phyloP scores from a whole-genome alignment of 2,113 vertebrate species.

The Labeo catla region DNA sequence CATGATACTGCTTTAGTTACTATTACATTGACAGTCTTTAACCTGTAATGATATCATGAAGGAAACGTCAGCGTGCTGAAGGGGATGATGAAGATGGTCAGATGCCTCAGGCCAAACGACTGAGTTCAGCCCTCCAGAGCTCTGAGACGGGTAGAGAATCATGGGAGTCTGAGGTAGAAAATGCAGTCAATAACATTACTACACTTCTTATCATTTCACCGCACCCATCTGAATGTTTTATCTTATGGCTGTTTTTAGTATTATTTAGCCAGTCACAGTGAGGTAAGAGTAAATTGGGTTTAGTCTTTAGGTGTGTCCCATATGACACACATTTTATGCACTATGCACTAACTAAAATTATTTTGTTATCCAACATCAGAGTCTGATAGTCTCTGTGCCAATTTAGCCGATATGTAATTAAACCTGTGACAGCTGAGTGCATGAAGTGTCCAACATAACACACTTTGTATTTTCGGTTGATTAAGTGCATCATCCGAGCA shows the following conservation, averaged over 20 bases:
- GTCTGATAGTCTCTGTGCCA: no score
- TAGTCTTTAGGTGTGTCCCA: no score
- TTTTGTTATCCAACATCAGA: no score
- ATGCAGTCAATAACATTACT: neutral
- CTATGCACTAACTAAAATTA: no score
- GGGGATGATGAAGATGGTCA: slow-evolving; percentile 83
- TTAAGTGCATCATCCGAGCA: no score
- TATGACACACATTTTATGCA: no score
- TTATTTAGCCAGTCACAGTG: neutral
- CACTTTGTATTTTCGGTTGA: no score
- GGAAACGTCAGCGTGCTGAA: slow-evolving; percentile 89
- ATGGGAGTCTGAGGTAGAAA: slow-evolving; percentile 92
- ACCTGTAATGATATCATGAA: slow-evolving; percentile 55
- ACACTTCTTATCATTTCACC: neutral
- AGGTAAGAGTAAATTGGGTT: no score
- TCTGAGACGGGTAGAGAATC: slow-evolving; percentile 83
- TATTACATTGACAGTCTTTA: neutral
- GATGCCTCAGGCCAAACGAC: slow-evolving; percentile 85
- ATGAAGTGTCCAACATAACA: no score
- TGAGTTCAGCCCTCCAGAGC: slow-evolving; percentile 76
- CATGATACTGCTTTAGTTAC: neutral
- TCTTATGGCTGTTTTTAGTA: neutral
- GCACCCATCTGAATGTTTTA: neutral
- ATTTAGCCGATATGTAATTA: no score
- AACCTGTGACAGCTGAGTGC: no score